Percentiles rank a stretch among this genome's conserved stretches.
phyloP scores from a whole-genome alignment of 2,797 vertebrate genomes.

The Takifugu rubripes region DNA sequence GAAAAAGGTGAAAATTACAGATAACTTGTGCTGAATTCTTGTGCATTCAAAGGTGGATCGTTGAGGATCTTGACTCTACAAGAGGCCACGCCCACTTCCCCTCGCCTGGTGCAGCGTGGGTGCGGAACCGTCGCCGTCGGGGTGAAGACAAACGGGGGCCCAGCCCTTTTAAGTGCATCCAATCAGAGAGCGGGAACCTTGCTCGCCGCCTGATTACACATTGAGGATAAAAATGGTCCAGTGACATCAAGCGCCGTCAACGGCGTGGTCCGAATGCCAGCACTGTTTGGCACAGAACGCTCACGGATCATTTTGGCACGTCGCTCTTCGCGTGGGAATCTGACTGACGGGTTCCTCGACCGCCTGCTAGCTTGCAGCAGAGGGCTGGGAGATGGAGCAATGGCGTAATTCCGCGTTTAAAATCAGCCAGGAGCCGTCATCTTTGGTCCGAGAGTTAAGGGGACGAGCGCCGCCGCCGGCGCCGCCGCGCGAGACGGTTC shows the following conservation, averaged over 20 bases:
- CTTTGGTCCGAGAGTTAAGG: conserved; percentile 69
- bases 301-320: conserved; percentile 70
- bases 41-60: conserved; percentile 41
- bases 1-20: conserved; percentile 14
- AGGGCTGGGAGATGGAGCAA: conserved; percentile 22
- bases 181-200: conserved; percentile 49
- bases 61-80: conserved; percentile 37
- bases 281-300: conserved; percentile 69
- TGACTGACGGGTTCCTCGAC: conserved; percentile 58
- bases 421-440: conserved; percentile 47
- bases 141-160: conserved; percentile 57
- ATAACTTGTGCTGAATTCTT: conserved; percentile 57
- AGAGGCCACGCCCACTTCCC: conserved; percentile 34
- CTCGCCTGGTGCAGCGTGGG: conserved; percentile 28
- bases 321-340: conserved; percentile 50
- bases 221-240: conserved; percentile 57
- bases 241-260: conserved; percentile 43
- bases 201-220: conserved; percentile 41
- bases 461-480: conserved; percentile 14
- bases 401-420: conserved; percentile 23
- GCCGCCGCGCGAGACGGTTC: too few species aligned
- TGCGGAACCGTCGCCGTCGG: conserved; percentile 48
- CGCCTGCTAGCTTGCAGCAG: conserved; percentile 54
- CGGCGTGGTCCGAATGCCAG: conserved; percentile 53
- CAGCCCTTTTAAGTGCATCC: conserved; percentile 70